Conservation (phyloP, 1,140 invertebrate genomes). For the Artemia franciscana region DNA sequence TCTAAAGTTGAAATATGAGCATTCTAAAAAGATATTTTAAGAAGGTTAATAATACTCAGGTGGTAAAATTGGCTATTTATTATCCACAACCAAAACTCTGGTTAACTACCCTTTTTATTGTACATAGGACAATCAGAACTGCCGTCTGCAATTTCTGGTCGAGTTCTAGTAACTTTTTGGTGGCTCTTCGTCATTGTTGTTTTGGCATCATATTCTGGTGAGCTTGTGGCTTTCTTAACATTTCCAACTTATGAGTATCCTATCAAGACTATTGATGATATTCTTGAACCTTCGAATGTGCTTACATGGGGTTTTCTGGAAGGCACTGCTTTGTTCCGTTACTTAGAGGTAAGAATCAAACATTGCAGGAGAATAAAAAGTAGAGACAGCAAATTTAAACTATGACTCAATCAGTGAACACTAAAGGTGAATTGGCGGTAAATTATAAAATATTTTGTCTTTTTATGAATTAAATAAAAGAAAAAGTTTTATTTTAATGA, state of each 20-base stretch:
- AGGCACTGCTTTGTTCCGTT: constrained; percentile 43
- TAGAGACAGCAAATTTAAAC: no score
- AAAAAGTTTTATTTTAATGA: no score
- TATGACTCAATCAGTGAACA: no score
- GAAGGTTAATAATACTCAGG: no score
- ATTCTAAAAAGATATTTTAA: no score
- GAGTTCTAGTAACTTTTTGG: constrained; percentile 69
- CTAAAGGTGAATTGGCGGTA: no score
- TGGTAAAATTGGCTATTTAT: no score
- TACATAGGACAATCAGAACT: constrained; percentile 7
- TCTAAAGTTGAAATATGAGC: no score
- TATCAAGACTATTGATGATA: constrained; percentile 42
- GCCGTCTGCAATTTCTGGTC: constrained; percentile 45
- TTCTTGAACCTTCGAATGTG: constrained; percentile 30
- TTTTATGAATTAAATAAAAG: no score
- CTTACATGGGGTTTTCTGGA: constrained; percentile 46
- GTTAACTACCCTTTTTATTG: not conserved
- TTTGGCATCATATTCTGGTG: constrained; percentile 62
- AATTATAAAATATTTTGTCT: no score
- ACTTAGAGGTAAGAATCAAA: constrained; percentile 31
- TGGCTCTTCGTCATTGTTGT: constrained; percentile 75
- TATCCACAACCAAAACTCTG: no score
- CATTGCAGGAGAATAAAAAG: no score
- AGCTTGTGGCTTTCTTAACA: constrained; percentile 70
- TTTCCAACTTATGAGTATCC: constrained; percentile 61